Evolutionary conservation across 2,113 vertebrate genomes (phyloP).

Genomic region (Australoheros scitulus): DNA sequence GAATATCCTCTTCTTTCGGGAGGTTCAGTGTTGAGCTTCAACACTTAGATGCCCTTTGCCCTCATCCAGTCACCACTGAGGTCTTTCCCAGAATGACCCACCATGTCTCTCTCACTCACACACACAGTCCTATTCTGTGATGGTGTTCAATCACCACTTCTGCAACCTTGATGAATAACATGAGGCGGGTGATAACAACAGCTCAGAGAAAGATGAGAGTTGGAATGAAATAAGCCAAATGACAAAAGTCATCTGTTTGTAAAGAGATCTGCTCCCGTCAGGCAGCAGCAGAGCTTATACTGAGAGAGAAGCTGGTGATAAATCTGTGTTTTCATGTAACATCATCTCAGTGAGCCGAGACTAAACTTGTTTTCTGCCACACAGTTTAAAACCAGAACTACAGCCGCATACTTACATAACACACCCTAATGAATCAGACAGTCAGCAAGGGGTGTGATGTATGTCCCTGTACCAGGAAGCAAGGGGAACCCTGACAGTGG

Average conservation of each 20-base stretch:
- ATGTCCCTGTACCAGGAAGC: constrained; percentile 44
- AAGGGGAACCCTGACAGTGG: not conserved
- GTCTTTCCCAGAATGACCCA: constrained; percentile 34
- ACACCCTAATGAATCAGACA: constrained; percentile 24
- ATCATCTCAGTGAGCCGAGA: not conserved
- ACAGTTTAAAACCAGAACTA: not conserved
- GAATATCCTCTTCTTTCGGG: constrained; percentile 57
- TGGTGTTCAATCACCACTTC: not conserved
- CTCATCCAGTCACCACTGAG: constrained; percentile 16
- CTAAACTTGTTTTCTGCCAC: not conserved
- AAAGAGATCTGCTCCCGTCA: constrained; percentile 48
- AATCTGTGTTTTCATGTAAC: not conserved
- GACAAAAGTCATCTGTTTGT: constrained; percentile 42
- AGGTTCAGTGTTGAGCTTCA: constrained; percentile 43
- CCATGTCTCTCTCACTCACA: not conserved
- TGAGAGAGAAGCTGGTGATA: not conserved
- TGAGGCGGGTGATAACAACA: constrained; percentile 38
- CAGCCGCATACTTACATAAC: not conserved
- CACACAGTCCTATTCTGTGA: not conserved
- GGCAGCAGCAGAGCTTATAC: not conserved
- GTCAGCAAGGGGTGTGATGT: constrained; percentile 46
- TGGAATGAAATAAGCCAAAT: not conserved
- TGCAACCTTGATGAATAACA: not conserved
- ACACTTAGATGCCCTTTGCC: constrained; percentile 22
- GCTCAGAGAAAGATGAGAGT: constrained; percentile 49